Evolutionary conservation across 2,888 invertebrate species (phyloP), one percentile per base, ranked within the genome.

Genomic region (Thymelicus sylvestris): DNA sequence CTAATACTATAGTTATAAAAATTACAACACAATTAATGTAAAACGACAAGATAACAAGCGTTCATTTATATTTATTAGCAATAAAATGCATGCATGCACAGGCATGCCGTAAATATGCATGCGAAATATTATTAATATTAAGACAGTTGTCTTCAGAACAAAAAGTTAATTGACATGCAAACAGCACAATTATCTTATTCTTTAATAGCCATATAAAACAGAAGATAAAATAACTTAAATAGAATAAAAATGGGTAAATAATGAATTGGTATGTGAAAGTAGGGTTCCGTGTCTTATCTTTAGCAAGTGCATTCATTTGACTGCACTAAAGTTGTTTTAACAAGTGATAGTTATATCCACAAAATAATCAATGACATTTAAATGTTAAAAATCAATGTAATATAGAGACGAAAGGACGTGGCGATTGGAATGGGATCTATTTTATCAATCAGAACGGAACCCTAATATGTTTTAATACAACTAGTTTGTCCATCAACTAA

Each of bases 121-220:
- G 57, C 69, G 12, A 39, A 38, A 48, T 31, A 68, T n/a, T 6
- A 62, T 57, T 38, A 62, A 31, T 15, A 52, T 39, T 62, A 52
- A 62, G 12, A 65, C 39, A 61, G n/a, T 52, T 47, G 44, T 57
- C 63, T 39, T 38, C 59, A 59, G n/a, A 39, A 39, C 31, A 61
- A 47, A 39, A 39, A 59, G 15, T 67, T 61, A 39, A 31, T 67
- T 59, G 12, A 57, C 69, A 69, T 63, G 69, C 69, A 69, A 19
- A 68, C 55, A 68, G 69, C 69, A 69, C 69, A 64, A 69, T 41
- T 38, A 69, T 19, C 63, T 69, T 69, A 69, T 55, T 55, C 39
- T 69, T 63, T 69, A 69, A 69, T 69, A 69, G 69, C 57, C 57
- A 39, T 57, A 38, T 47, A 63, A 44, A 68, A 63, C n/a, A 63